Conservation (phyloP, 2,113 vertebrate genomes). For the Callaeas wilsoni region DNA sequence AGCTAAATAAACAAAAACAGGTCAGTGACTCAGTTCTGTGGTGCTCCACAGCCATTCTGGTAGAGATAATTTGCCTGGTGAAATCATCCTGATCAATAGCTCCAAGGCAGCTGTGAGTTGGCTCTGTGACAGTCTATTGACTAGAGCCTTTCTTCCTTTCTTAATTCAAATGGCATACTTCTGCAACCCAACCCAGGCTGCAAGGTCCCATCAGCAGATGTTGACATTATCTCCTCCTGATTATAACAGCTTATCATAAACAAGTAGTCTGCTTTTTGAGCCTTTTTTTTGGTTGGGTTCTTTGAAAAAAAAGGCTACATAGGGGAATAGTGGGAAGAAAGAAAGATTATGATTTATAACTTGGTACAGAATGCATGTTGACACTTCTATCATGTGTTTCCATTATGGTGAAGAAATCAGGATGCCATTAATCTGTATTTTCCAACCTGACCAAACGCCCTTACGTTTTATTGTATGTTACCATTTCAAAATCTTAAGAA, state of each 20-base stretch:
- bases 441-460: neutral
- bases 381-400: neutral
- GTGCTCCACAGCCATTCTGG: neutral
- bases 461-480: neutral
- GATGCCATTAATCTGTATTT: neutral
- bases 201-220: slow-evolving; percentile 37
- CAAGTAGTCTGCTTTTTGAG: slow-evolving; percentile 4
- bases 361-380: neutral
- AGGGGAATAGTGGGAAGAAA: neutral
- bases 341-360: neutral
- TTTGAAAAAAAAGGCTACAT: neutral
- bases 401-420: neutral
- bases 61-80: slow-evolving; percentile 19
- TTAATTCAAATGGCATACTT: slow-evolving; percentile 54
- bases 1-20: slow-evolving; percentile 31
- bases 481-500: neutral
- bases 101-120: slow-evolving; percentile 18
- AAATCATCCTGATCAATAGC: slow-evolving; percentile 30
- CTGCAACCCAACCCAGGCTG: slow-evolving; percentile 30
- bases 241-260: slow-evolving; percentile 31
- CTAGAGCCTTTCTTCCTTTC: neutral
- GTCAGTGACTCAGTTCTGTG: neutral
- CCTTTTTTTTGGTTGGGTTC: slow-evolving; percentile 10
- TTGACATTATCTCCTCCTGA: slow-evolving; percentile 36
- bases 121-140: slow-evolving; percentile 22